Base-by-base conservation (phyloP, 35 echinoderm and acorn worm species). In the Amphiura filiformis region DNA sequence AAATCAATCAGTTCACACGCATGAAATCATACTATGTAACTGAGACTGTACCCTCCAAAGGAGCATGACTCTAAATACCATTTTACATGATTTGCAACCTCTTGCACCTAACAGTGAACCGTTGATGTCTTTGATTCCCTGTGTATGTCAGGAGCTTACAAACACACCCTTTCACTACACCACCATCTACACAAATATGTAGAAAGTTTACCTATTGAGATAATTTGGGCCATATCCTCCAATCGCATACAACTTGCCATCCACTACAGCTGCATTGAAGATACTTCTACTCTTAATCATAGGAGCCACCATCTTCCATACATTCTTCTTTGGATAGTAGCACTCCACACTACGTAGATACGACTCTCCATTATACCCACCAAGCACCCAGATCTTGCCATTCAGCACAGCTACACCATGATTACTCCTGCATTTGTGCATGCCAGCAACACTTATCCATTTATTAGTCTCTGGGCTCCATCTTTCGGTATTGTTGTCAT, bases 221-320 rank as follows among this genome's bases (percentile, higher is more conserved):
- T 99, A 97, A 34, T 90, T 94, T 26, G 93, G 96, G 2, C 96
- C 96, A 90, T 94, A 99, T 30, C 96, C 96, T 0, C 96, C 96
- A 39, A 99, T 91, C 22, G 93, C 96, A 91, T 93, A 99, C 28
- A 99, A 30, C 78, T 90, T 99, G 0, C 96, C 96, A 88, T 99
- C 93, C 5, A 94, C 81, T 0, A 94, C 80, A 36, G 90, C 93
- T n/a, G 93, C 90, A 32, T 65, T 91, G 77, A 99, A 99, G 56
- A 94, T 95, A 91, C 93, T 95, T 56, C 96, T 70, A 40, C 87
- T 89, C 35, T 99, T 94, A 13, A 88, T 78, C 96, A 99, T 99
- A 1, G 96, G 90, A 12, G 96, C 84, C n/a, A 89, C 90, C 18
- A 76, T 35, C 34, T 84, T 90, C 96, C 96, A 99, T 65, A 90